Evolutionary conservation across 2,113 vertebrate species (phyloP).

Genomic region (Dunckerocampus dactyliophorus): DNA sequence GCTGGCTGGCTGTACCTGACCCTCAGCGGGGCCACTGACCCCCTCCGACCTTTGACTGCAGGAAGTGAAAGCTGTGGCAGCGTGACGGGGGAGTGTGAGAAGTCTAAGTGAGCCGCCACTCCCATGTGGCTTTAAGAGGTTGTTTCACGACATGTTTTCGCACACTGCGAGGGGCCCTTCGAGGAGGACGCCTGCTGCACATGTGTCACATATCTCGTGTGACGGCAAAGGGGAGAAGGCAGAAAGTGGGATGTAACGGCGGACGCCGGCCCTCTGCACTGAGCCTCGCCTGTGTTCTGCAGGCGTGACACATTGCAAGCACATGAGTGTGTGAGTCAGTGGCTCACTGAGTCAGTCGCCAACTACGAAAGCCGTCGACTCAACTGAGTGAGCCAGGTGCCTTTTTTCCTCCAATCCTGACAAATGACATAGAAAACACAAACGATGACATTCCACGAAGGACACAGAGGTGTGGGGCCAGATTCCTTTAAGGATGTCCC

Average conservation of each 20-base stretch:
- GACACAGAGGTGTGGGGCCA: background rate
- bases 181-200: background rate
- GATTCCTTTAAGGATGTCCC: too few species aligned
- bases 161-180: conserved; percentile 6
- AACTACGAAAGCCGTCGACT: conserved; percentile 11
- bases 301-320: conserved; percentile 20
- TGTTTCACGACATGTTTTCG: conserved; percentile 30
- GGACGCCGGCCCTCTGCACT: conserved; percentile 4
- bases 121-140: conserved; percentile 25
- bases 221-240: background rate
- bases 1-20: conserved; percentile 44
- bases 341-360: conserved; percentile 29
- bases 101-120: conserved; percentile 33
- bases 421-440: conserved; percentile 5
- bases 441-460: conserved; percentile 2
- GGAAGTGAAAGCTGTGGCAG: conserved; percentile 59
- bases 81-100: conserved; percentile 57
- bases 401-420: conserved; percentile 11
- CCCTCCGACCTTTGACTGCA: conserved; percentile 56
- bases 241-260: background rate
- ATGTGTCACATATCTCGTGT: conserved; percentile 37
- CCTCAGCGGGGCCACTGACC: conserved; percentile 50
- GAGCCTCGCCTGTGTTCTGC: conserved; percentile 9
- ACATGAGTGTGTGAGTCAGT: conserved; percentile 44
- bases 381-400: conserved; percentile 40